Percentiles rank a stretch among this genome's conserved stretches.
phyloP scores from a whole-genome alignment of 2,888 invertebrate genomes.

The Bibio marci region DNA sequence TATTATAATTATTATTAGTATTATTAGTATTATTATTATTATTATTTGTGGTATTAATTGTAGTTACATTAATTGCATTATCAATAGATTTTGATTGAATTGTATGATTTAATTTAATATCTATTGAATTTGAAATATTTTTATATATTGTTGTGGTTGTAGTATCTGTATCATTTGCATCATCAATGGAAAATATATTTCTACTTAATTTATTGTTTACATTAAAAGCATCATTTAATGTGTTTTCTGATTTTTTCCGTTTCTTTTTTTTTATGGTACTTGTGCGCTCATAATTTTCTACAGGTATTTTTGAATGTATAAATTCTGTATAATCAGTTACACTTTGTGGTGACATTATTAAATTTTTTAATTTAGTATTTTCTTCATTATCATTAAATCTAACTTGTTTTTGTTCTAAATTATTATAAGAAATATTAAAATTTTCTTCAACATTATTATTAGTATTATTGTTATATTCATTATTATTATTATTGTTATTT shows the following conservation, averaged over 20 bases:
- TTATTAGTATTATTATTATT: too few relatives aligned
- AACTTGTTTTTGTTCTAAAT: not conserved
- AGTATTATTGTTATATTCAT: too few relatives aligned
- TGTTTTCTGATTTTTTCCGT: constrained; percentile 1
- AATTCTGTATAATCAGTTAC: constrained; percentile 7
- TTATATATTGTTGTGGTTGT: not conserved
- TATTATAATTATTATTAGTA: too few relatives aligned
- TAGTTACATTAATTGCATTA: not conserved
- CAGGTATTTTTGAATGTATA: constrained; percentile 3
- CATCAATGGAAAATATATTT: too few relatives aligned
- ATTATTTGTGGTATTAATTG: not conserved
- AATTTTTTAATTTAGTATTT: not conserved
- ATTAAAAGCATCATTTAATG: not conserved
- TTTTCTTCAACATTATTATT: too few relatives aligned
- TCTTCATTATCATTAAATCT: not conserved
- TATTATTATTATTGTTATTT: too few relatives aligned
- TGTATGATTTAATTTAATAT: not conserved
- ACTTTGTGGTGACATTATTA: not conserved
- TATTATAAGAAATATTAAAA: too few relatives aligned
- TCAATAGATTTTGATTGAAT: not conserved
- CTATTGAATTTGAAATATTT: not conserved
- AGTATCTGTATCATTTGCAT: not conserved
- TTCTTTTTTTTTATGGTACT: constrained; percentile 9
- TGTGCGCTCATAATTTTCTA: constrained; percentile 6
- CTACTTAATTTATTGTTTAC: too few relatives aligned